Percentiles rank a stretch among this genome's conserved stretches.
phyloP scores from a whole-genome alignment of 2,797 vertebrate species.

The Enteromius afrohamiltoni region DNA sequence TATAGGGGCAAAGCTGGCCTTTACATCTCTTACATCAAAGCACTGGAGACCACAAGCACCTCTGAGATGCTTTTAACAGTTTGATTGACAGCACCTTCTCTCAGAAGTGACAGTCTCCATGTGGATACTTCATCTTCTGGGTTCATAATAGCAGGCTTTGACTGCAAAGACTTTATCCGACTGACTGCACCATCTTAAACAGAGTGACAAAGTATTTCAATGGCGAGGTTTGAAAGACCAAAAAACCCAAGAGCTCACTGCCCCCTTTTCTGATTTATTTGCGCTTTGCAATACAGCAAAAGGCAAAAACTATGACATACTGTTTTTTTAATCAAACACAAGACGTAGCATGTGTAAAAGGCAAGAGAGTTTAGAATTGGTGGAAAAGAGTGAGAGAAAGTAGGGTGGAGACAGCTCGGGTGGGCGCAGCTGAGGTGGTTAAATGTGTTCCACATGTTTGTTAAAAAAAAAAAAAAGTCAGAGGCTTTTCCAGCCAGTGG shows the following conservation, averaged over 20 bases:
- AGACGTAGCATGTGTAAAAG: not conserved
- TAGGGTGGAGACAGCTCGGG: constrained; percentile 36
- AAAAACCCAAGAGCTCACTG: not conserved
- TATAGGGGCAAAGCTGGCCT: not conserved
- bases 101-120: constrained; percentile 29
- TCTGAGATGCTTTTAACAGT: constrained; percentile 21
- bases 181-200: not conserved
- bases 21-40: constrained; percentile 29
- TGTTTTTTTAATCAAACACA: constrained; percentile 26
- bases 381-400: constrained; percentile 39
- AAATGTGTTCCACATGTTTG: constrained; percentile 53
- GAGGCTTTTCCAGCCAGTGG: constrained; percentile 41
- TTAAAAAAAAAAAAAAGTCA: constrained; percentile 18
- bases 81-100: constrained; percentile 10
- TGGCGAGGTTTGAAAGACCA: not conserved
- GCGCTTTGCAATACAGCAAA: constrained; percentile 1
- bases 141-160: not conserved
- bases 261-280: not conserved
- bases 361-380: not conserved
- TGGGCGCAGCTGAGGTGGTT: constrained; percentile 42
- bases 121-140: not conserved
- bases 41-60: not conserved
- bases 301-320: not conserved
- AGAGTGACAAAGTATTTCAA: not conserved
- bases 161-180: not conserved